A percentile compares a stretch with the other conserved stretches of the same genome.
phyloP scores from a whole-genome alignment of 2,888 invertebrate species.

The Chloromyia formosa region DNA sequence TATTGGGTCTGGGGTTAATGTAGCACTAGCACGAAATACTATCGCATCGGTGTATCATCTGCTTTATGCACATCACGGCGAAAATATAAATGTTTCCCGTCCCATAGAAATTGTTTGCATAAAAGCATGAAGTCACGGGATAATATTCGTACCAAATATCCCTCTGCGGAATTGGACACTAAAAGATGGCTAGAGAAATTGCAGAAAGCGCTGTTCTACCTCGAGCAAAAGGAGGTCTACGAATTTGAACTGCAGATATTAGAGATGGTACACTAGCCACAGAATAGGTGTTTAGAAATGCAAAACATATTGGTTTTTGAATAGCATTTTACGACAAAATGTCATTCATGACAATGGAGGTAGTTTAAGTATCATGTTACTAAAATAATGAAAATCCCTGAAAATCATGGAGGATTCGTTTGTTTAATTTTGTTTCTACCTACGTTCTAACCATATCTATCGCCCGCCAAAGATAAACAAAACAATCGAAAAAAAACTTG shows the following conservation, averaged over 20 bases:
- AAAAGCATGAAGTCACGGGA: conserved; percentile 38
- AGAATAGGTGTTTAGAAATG: conserved; percentile 5
- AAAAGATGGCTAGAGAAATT: conserved; percentile 45
- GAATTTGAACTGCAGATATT: neutral
- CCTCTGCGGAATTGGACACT: conserved; percentile 17
- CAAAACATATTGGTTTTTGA: too few relatives aligned
- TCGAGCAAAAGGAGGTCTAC: conserved; percentile 32
- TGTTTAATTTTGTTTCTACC: too few relatives aligned
- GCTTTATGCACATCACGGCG: conserved; percentile 1
- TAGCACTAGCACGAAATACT: conserved; percentile 29
- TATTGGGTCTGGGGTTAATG: conserved; percentile 29
- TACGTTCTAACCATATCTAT: too few relatives aligned
- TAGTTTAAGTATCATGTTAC: too few relatives aligned
- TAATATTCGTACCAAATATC: conserved; percentile 2
- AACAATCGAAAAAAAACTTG: too few relatives aligned
- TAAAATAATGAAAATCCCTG: too few relatives aligned
- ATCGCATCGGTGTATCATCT: neutral
- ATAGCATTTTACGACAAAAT: too few relatives aligned
- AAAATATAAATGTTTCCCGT: neutral
- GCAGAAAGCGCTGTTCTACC: conserved; percentile 44
- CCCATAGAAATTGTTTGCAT: conserved; percentile 46
- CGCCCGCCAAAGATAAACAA: too few relatives aligned
- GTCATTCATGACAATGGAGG: too few relatives aligned
- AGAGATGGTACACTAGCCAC: neutral
- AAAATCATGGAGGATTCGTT: too few relatives aligned